These are phyloP conservation scores for Hirtodrosophila cameraria DNA, from an alignment of 2,888 invertebrate genomes.

Conservation along the genomic window DNA sequence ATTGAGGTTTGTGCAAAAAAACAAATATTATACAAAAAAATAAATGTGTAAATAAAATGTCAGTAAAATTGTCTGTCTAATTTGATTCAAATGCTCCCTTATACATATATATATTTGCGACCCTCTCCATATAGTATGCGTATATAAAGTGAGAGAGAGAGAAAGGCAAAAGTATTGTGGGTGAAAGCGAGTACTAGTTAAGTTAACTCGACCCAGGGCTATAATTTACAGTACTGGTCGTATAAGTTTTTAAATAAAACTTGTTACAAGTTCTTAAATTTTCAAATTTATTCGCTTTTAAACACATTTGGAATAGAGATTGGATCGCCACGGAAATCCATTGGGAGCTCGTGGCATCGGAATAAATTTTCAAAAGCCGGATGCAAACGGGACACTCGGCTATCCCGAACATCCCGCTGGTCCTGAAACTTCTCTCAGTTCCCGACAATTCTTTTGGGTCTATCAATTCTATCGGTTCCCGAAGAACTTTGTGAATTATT, in stretches of 20 bases:
- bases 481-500: too few species aligned
- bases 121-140: slow-evolving; percentile 4
- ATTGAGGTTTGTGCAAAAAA: slow-evolving; percentile 35
- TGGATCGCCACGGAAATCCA: too few species aligned
- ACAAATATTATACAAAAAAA: slow-evolving; percentile 15
- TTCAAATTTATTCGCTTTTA: neutral
- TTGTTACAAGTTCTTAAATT: neutral
- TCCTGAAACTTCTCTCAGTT: too few species aligned
- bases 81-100: slow-evolving; percentile 36
- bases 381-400: too few species aligned
- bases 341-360: too few species aligned
- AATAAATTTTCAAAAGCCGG: too few species aligned
- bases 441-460: too few species aligned
- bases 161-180: slow-evolving; percentile 10
- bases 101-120: slow-evolving; percentile 29
- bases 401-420: too few species aligned
- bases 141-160: neutral
- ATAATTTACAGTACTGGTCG: neutral
- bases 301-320: too few species aligned
- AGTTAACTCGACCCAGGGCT: slow-evolving; percentile 4
- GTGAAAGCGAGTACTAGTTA: slow-evolving; percentile 1
- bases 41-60: slow-evolving; percentile 35
- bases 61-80: slow-evolving; percentile 48
- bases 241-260: slow-evolving; percentile 6
- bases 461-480: too few species aligned